A percentile compares a stretch with the other conserved stretches of the same genome.
These are phyloP conservation scores for Mirza zaza DNA, from an alignment of 2,113 vertebrate genomes.

Conservation along the genomic window DNA sequence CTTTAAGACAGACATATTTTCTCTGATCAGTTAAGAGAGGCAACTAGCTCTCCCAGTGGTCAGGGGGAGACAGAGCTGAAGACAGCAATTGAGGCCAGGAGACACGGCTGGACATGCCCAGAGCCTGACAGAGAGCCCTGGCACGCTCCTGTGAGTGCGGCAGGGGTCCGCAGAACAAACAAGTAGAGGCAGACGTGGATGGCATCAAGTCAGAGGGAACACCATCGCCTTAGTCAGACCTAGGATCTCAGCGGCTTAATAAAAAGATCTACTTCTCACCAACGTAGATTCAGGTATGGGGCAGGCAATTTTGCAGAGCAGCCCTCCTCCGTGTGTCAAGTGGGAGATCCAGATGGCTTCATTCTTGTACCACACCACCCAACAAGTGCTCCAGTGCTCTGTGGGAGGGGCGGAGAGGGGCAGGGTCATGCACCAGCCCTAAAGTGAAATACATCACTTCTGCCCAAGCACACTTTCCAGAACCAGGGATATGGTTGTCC, in stretches of 20 bases:
- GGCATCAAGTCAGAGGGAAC: neutral
- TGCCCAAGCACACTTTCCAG: neutral
- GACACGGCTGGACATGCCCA: neutral
- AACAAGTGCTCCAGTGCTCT: neutral
- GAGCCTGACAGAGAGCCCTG: neutral
- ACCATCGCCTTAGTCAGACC: neutral
- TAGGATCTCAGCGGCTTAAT: neutral
- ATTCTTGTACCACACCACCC: neutral
- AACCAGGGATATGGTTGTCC: neutral
- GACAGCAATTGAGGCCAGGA: neutral
- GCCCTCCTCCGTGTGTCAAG: neutral
- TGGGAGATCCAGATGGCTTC: neutral
- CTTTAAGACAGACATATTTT: neutral
- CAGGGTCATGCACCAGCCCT: neutral
- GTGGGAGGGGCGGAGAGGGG: neutral
- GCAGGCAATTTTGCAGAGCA: neutral
- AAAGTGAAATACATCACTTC: neutral
- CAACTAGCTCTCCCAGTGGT: neutral
- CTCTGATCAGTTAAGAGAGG: neutral
- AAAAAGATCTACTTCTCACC: neutral
- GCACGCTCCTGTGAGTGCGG: neutral
- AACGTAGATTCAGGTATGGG: neutral
- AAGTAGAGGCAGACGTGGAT: neutral
- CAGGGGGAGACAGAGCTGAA: neutral
- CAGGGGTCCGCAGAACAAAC: neutral